phyloP scores from a whole-genome alignment of 2,797 vertebrate genomes.

The Leucoraja ocellata region DNA sequence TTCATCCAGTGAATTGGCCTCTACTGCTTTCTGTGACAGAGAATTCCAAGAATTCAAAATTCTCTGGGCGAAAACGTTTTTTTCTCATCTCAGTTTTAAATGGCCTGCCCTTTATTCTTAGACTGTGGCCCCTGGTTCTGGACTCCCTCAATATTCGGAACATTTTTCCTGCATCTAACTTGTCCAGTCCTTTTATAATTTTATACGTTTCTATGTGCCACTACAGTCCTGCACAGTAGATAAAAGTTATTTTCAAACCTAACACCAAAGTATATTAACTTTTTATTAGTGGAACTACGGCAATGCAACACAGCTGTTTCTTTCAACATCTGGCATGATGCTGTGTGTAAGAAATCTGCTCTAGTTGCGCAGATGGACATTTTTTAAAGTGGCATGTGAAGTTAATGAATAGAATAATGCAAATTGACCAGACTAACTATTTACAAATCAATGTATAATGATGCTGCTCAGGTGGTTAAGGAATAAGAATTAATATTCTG shows the following conservation, averaged over 20 bases:
- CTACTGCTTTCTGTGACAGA: too few relatives aligned
- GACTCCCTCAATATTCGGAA: too few relatives aligned
- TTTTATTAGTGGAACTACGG: background rate
- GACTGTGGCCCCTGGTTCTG: too few relatives aligned
- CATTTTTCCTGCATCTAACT: too few relatives aligned
- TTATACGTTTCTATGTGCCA: background rate
- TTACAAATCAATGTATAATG: background rate
- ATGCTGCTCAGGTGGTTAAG: background rate
- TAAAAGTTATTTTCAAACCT: background rate
- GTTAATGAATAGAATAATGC: background rate
- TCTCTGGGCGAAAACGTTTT: too few relatives aligned
- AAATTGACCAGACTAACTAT: background rate
- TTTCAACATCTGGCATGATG: slow-evolving; percentile 11
- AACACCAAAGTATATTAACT: slow-evolving; percentile 27
- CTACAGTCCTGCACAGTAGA: background rate
- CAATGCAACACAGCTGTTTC: background rate
- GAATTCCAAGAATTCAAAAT: too few relatives aligned
- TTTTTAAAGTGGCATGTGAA: background rate
- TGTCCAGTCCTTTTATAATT: too few relatives aligned
- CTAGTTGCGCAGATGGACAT: background rate
- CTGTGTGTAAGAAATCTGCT: background rate
- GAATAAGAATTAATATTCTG: background rate
- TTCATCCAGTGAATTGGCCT: too few relatives aligned
- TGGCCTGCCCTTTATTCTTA: too few relatives aligned
- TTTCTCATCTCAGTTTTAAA: too few relatives aligned